Evolutionary conservation across 2,888 invertebrate genomes (phyloP).

Genomic region (Caenorhabditis sinica): DNA sequence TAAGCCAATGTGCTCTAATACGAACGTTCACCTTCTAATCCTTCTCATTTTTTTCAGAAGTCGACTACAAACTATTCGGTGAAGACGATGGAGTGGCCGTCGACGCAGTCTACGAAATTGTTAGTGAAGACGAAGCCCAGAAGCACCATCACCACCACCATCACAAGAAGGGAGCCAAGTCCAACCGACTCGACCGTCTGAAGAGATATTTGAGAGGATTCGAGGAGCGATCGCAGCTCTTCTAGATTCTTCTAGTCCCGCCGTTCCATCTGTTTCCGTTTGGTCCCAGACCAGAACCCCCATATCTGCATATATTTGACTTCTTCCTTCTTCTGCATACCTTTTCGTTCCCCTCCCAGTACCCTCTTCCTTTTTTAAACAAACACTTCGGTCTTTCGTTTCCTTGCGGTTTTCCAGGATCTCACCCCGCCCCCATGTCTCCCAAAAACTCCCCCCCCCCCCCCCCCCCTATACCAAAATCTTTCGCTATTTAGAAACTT

Average conservation of each 20-base stretch:
- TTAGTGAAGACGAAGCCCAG: slow-evolving; percentile 2
- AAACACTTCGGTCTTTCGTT: slow-evolving; percentile 53
- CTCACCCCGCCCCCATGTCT: slow-evolving; percentile 26
- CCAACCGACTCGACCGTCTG: slow-evolving; percentile 53
- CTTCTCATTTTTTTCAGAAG: slow-evolving; percentile 14
- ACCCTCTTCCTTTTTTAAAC: slow-evolving; percentile 9
- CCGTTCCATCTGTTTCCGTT: too few relatives aligned
- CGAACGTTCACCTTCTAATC: neutral
- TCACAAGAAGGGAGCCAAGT: slow-evolving; percentile 52
- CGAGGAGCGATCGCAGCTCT: slow-evolving; percentile 8
- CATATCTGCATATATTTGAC: slow-evolving; percentile 51
- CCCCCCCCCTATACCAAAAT: neutral
- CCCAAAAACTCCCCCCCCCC: neutral
- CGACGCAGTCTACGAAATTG: slow-evolving; percentile 37
- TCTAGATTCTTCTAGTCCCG: slow-evolving; percentile 3
- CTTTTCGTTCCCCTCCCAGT: too few relatives aligned
- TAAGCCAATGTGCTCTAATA: neutral
- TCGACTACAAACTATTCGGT: slow-evolving; percentile 43
- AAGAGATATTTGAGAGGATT: slow-evolving; percentile 32
- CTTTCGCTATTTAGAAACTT: slow-evolving; percentile 4
- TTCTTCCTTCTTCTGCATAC: neutral
- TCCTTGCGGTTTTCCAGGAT: slow-evolving; percentile 50
- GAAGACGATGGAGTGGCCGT: slow-evolving; percentile 39
- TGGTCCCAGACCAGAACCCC: neutral
- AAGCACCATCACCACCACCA: slow-evolving; percentile 53